Conservation (phyloP, 2,113 vertebrate species). For the Ophthalmolycus amberensis region DNA sequence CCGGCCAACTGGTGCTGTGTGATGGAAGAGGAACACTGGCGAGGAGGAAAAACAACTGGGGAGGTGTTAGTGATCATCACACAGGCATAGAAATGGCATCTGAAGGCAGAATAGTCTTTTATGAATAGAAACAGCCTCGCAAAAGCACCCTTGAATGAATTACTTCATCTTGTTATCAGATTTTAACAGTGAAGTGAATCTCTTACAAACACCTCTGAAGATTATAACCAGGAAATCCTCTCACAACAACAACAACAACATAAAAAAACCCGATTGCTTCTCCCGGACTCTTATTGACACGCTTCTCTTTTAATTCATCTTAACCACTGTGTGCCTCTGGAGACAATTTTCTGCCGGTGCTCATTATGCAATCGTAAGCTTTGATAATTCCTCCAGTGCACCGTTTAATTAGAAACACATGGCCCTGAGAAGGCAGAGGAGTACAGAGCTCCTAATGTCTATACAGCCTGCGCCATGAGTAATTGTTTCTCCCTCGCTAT, state of each 20-base stretch:
- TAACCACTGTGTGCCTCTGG: slow-evolving; percentile 55
- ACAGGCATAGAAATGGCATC: slow-evolving; percentile 33
- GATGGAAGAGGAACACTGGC: slow-evolving; percentile 53
- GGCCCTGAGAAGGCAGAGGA: slow-evolving; percentile 69
- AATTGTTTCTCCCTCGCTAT: slow-evolving; percentile 76
- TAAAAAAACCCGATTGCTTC: not conserved
- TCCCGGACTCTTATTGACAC: slow-evolving; percentile 51
- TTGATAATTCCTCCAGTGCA: slow-evolving; percentile 75
- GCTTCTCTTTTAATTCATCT: slow-evolving; percentile 60
- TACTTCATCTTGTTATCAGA: not conserved
- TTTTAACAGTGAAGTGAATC: not conserved
- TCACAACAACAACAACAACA: not conserved
- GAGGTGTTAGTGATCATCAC: slow-evolving; percentile 62
- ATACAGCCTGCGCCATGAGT: slow-evolving; percentile 73
- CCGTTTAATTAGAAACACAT: slow-evolving; percentile 79
- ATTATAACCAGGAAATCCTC: slow-evolving; percentile 5
- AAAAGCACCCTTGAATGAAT: slow-evolving; percentile 33
- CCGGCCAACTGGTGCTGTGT: slow-evolving; percentile 74
- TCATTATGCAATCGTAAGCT: slow-evolving; percentile 78
- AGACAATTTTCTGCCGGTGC: slow-evolving; percentile 67
- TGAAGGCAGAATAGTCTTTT: slow-evolving; percentile 36
- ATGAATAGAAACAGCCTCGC: slow-evolving; percentile 33
- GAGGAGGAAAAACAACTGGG: slow-evolving; percentile 47
- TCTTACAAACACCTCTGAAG: not conserved
- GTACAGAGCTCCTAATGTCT: slow-evolving; percentile 68